phyloP scores from a whole-genome alignment of 2,797 vertebrate genomes.

The Esox lucius region DNA sequence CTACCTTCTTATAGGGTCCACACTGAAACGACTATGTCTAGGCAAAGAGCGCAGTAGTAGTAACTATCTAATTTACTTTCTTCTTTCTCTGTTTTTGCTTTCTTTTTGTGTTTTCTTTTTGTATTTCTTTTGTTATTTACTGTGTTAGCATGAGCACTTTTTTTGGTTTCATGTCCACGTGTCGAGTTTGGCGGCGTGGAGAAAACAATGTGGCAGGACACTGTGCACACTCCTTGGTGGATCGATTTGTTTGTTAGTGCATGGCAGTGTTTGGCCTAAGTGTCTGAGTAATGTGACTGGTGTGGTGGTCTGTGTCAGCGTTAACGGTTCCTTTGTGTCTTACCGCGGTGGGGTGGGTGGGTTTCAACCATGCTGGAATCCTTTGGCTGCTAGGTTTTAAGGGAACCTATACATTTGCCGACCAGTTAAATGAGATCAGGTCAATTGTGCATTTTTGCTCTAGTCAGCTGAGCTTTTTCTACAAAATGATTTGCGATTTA shows the following conservation, averaged over 20 bases:
- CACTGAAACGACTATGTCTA: conserved; percentile 99
- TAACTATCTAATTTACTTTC: conserved; percentile 94
- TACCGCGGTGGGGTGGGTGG: conserved; percentile 23
- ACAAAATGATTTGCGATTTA: not conserved
- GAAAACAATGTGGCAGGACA: conserved; percentile 44
- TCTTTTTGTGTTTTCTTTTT: conserved; percentile 64
- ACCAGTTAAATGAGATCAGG: conserved; percentile 10
- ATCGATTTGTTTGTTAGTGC: conserved; percentile 62
- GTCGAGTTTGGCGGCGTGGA: conserved; percentile 41
- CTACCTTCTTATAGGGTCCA: conserved; percentile 94
- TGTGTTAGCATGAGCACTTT: conserved; percentile 78
- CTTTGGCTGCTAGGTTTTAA: conserved; percentile 64
- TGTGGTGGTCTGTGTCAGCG: conserved; percentile 58
- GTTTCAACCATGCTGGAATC: conserved; percentile 44
- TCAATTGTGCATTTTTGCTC: not conserved
- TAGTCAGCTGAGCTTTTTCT: not conserved
- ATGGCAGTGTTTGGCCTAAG: conserved; percentile 60
- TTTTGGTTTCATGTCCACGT: conserved; percentile 41
- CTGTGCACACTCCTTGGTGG: conserved; percentile 11
- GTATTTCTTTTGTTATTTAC: conserved; percentile 7
- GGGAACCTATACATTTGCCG: conserved; percentile 18
- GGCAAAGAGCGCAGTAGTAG: conserved; percentile 99
- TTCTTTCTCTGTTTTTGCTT: conserved; percentile 72
- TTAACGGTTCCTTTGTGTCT: conserved; percentile 52
- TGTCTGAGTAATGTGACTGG: conserved; percentile 35